phyloP scores from a whole-genome alignment of 2,888 invertebrate species.

The Chaitophorus viminalis region DNA sequence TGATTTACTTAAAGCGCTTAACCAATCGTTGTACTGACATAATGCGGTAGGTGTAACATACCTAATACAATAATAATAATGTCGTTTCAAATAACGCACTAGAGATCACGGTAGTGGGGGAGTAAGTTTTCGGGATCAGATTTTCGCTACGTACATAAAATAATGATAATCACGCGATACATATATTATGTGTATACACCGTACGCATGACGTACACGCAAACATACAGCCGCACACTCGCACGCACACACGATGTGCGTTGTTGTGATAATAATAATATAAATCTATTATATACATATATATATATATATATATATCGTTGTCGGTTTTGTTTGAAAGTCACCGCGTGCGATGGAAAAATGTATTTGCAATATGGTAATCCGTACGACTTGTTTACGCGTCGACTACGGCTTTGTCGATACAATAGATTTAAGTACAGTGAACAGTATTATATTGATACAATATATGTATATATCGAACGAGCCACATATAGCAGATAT shows the following conservation, averaged over 20 bases:
- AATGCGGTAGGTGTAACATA: background rate
- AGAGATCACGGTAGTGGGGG: background rate
- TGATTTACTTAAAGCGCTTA: background rate
- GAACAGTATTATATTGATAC: too few species aligned
- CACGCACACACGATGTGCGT: background rate
- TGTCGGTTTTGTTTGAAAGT: constrained; percentile 25
- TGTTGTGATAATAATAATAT: constrained; percentile 21
- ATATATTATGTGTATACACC: background rate
- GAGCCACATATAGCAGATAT: too few species aligned
- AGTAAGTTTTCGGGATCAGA: background rate
- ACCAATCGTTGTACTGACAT: background rate
- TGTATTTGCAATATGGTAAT: background rate
- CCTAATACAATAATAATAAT: constrained; percentile 1
- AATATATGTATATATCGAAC: too few species aligned
- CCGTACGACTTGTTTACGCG: background rate
- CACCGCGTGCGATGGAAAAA: background rate
- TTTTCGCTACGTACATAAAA: background rate
- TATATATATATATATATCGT: background rate
- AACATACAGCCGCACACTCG: too few species aligned
- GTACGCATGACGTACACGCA: too few species aligned
- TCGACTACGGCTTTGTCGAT: background rate
- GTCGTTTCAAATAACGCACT: constrained; percentile 35
- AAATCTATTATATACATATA: background rate
- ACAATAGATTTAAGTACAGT: background rate
- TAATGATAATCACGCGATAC: constrained; percentile 11